Base-by-base conservation (phyloP, 2,113 vertebrate genomes). In the Perognathus longimembris region DNA sequence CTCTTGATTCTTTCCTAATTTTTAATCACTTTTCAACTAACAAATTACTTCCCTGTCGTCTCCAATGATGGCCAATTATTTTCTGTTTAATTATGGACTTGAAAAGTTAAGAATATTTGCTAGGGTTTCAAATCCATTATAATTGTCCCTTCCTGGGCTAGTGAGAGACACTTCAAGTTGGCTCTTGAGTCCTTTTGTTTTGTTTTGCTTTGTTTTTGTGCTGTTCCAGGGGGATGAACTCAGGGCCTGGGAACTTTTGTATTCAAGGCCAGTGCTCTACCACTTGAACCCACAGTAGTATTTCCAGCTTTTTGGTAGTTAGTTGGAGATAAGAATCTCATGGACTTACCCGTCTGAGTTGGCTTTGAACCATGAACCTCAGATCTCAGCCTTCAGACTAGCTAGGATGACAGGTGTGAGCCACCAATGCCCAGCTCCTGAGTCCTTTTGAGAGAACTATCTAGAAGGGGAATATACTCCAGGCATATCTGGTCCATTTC, bases 71-170 rank as follows among this genome's bases (percentile, higher is more conserved):
- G 73, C 45, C 34, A 54, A 30, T 82, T 74, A 74, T 71, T 90
- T 94, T 90, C 82, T 17, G 69, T 66, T 63, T 67, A 59, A 67
- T 81, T 90, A 77, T 74, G 7, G 14, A 45, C 15, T 94, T 34
- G 12, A 26, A 7, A 57, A 63, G 75, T 50, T 84, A 42, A 26
- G 82, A n/a, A 24, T 63, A 66, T 74, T 87, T 90, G 69, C 57
- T 61, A 42, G 28, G 8, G 11, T 82, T 86, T 94, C 50, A 32
- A 86, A 81, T 61, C 26, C 42, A 86, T 21, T 78, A 54, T 40
- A 77, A 54, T 50, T 40, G 74, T 90, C 17, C 42, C 42, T n/a
- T 66, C 32, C 42, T 91, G 84, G 40, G 26, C 74, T 66, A 38
- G 6, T 78, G 15, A 17, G 50, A 61, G 20, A 57, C 28, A 88